phyloP scores from a whole-genome alignment of 2,888 invertebrate genomes.

The Antheraea assamensis region DNA sequence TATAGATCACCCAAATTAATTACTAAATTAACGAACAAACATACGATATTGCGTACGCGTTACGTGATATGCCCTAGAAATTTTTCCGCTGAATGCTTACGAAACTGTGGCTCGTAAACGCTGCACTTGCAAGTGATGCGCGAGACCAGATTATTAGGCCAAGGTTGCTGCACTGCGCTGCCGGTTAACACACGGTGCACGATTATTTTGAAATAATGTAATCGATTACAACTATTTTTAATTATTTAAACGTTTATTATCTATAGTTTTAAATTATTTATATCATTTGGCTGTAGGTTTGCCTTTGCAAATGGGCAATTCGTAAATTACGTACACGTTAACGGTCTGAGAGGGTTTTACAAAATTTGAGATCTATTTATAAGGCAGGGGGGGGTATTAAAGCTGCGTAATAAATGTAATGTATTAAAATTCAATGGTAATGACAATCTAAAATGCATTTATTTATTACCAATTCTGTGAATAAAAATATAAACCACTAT shows the following conservation, averaged over 20 bases:
- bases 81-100: conserved; percentile 57
- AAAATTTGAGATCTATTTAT: too few relatives aligned
- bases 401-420: too few relatives aligned
- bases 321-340: too few relatives aligned
- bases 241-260: neutral
- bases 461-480: too few relatives aligned
- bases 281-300: too few relatives aligned
- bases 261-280: neutral
- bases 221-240: neutral
- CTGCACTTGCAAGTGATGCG: conserved; percentile 56
- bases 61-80: conserved; percentile 53
- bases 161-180: conserved; percentile 46
- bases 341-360: too few relatives aligned
- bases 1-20: neutral
- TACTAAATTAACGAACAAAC: conserved; percentile 5
- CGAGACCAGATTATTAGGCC: conserved; percentile 62
- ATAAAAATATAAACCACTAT: too few relatives aligned
- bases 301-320: too few relatives aligned
- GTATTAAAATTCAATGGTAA: too few relatives aligned
- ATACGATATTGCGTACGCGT: neutral
- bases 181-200: neutral
- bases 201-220: neutral
- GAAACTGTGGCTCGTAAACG: conserved; percentile 43
- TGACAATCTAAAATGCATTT: too few relatives aligned
- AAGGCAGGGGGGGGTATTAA: too few relatives aligned